Conservation (phyloP, 2,888 invertebrate species). For the Eumacrocentrus americanus region DNA sequence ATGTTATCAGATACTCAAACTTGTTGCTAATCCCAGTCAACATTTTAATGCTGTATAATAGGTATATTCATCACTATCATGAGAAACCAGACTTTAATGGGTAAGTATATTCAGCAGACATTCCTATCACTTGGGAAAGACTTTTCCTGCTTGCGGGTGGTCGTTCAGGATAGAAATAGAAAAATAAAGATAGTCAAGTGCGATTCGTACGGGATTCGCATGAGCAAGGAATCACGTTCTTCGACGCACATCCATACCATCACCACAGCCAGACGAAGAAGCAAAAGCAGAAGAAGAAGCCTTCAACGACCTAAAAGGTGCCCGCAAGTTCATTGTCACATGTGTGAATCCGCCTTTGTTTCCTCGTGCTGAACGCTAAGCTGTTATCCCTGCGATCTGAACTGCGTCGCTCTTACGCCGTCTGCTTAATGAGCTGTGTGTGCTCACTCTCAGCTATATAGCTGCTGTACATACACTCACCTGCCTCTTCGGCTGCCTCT, state of each 20-base stretch:
- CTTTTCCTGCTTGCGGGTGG: slow-evolving; percentile 11
- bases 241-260: neutral
- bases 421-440: too few relatives aligned
- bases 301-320: slow-evolving; percentile 28
- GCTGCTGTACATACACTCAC: too few relatives aligned
- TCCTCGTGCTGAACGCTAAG: neutral
- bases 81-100: too few relatives aligned
- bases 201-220: slow-evolving; percentile 42
- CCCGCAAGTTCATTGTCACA: slow-evolving; percentile 54
- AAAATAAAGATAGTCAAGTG: slow-evolving; percentile 20
- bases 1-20: neutral
- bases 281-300: slow-evolving; percentile 20
- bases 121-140: neutral
- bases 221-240: slow-evolving; percentile 47
- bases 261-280: neutral
- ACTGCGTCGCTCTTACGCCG: slow-evolving; percentile 42
- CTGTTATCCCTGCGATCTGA: slow-evolving; percentile 50
- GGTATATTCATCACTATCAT: too few relatives aligned
- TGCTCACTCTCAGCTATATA: too few relatives aligned
- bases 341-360: slow-evolving; percentile 34
- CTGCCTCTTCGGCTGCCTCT: too few relatives aligned
- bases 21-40: neutral
- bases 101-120: neutral
- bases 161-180: slow-evolving; percentile 22
- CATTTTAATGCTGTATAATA: neutral